Conservation (phyloP, 2,888 invertebrate species). For the Drosophila koepferae region DNA sequence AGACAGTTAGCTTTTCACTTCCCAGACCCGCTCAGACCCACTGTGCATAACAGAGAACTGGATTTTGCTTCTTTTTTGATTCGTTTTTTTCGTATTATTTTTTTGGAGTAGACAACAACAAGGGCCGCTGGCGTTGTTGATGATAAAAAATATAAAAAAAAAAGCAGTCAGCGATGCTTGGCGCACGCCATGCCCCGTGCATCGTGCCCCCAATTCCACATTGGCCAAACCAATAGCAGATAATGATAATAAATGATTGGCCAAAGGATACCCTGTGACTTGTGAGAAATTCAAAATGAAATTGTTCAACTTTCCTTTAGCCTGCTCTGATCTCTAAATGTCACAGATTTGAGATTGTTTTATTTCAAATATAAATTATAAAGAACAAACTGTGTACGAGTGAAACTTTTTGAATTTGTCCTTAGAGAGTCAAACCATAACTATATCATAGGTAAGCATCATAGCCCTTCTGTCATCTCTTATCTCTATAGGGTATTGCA, state of each 20-base stretch:
- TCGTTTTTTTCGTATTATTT: not conserved
- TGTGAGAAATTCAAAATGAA: too few species aligned
- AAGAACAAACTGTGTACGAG: too few species aligned
- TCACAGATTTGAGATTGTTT: too few species aligned
- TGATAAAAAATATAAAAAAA: constrained; percentile 55
- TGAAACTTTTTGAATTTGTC: too few species aligned
- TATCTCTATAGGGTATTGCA: constrained; percentile 2
- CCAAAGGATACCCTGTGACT: not conserved
- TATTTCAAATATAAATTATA: too few species aligned
- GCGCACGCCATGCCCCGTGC: constrained; percentile 54
- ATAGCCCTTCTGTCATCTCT: not conserved
- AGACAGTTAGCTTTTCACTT: constrained; percentile 37
- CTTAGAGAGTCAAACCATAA: too few species aligned
- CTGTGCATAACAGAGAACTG: constrained; percentile 75
- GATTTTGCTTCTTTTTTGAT: constrained; percentile 50
- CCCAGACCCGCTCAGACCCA: constrained; percentile 46
- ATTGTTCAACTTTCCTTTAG: too few species aligned
- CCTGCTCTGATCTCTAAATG: too few species aligned
- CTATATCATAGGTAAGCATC: not conserved
- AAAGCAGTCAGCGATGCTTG: constrained; percentile 66
- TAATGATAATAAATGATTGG: too few species aligned
- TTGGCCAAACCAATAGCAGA: constrained; percentile 23
- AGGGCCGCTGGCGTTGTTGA: constrained; percentile 58
- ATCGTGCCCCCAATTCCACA: constrained; percentile 8
- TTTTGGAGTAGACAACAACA: constrained; percentile 13